Evolutionary conservation across 2,888 invertebrate genomes (phyloP).

Genomic region (Pyrocoelia pectoralis): DNA sequence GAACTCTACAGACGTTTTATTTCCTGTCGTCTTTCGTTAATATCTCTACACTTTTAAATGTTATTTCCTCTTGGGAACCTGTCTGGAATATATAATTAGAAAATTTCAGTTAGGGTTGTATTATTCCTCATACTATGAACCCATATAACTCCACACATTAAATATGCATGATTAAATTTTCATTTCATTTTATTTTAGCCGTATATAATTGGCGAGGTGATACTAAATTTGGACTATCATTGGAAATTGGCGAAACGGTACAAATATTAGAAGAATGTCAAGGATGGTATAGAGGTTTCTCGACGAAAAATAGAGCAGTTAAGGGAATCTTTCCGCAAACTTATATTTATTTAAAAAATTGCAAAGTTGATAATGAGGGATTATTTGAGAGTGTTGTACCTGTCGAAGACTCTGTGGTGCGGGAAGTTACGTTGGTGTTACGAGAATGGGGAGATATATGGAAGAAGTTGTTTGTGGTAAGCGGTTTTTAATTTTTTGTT

Average conservation of each 20-base stretch:
- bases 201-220: slow-evolving; percentile 92
- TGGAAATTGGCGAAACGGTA: slow-evolving; percentile 92
- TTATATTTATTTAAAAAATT: slow-evolving; percentile 79
- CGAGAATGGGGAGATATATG: slow-evolving; percentile 94
- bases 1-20: slow-evolving; percentile 48
- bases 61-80: slow-evolving; percentile 54
- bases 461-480: slow-evolving; percentile 91
- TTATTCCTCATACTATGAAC: neutral
- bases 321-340: slow-evolving; percentile 83
- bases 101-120: slow-evolving; percentile 17
- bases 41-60: slow-evolving; percentile 49
- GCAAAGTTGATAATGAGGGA: slow-evolving; percentile 84
- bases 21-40: slow-evolving; percentile 46
- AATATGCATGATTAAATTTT: slow-evolving; percentile 48
- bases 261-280: slow-evolving; percentile 91
- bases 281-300: slow-evolving; percentile 91
- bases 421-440: slow-evolving; percentile 89
- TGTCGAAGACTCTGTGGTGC: slow-evolving; percentile 87
- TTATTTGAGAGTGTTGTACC: slow-evolving; percentile 73
- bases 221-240: slow-evolving; percentile 77
- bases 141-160: neutral
- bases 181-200: slow-evolving; percentile 67
- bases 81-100: slow-evolving; percentile 55
- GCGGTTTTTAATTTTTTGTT: slow-evolving; percentile 45
- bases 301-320: slow-evolving; percentile 73